Base-by-base conservation (phyloP, 2,888 invertebrate species). In the Portevinia maculata region DNA sequence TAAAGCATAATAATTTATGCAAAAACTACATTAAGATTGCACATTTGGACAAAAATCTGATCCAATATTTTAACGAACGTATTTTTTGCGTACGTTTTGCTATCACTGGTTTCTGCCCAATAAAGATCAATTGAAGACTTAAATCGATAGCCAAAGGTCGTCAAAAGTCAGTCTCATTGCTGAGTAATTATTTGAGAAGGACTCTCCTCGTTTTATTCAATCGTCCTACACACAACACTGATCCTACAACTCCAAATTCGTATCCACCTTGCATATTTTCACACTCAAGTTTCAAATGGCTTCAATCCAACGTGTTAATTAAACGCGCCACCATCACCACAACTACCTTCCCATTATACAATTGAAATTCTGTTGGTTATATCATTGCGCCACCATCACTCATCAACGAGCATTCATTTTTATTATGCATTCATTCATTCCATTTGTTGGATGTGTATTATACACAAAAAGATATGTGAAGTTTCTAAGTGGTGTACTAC, bases 401-500 rank as follows among this genome's bases (percentile, higher is more conserved):
- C 57, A 70, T 71, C 64, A 57, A 32, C 60, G 28, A 34, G 11
- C 30, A 39, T 34, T 1, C 59, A 73, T 79, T 32, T 30, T 46
- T 64, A 21, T 50, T 41, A 74, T 57, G 57, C 62, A 53, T 64
- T 59, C 50, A 60, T 73, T 11, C 48, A 78, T 71, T 53, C 21
- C 52, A 78, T 67, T 78, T 78, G 34, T 55, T 78, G 53, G 48
- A 78, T 73, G 78, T 83, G 71, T 83, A 83, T 73, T 21, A 78
- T 78, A 78, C 83, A 83, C 79, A 65, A 48, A 57, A 65, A 48
- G 52, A 64, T 71, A 62, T 83, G 78, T 83, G 65, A 67, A 71
- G 65, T 73, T 44, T 83, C 60, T 78, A 62, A 78, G 50, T 78
- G 78, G 83, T 83, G 83, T 83, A 73, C 67, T 83, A 57, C 83